Evolutionary conservation across 2,797 vertebrate species (phyloP).

Genomic region (Gambusia yucatana): DNA sequence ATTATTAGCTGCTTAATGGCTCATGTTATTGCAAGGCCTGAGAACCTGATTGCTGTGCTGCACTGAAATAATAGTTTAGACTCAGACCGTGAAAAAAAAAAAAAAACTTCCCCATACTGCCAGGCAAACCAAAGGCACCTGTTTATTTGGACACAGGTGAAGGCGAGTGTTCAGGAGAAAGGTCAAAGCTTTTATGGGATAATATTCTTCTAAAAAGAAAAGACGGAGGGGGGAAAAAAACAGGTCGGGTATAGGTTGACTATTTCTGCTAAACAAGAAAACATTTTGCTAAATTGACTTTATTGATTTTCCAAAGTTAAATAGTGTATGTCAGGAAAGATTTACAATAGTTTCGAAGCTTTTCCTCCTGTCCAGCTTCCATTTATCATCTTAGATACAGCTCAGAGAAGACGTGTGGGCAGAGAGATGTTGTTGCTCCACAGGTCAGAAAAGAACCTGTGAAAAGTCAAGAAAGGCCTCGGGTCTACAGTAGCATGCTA

Average conservation of each 20-base stretch:
- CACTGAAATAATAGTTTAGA: background rate
- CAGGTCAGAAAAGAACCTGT: background rate
- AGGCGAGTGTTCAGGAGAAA: conserved; percentile 40
- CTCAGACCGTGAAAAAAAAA: background rate
- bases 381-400: background rate
- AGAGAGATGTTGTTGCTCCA: background rate
- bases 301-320: conserved; percentile 52
- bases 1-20: conserved; percentile 5
- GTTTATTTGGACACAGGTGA: conserved; percentile 5
- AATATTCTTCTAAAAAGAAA: background rate
- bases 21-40: background rate
- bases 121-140: background rate
- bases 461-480: background rate
- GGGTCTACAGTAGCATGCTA: background rate
- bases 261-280: conserved; percentile 1
- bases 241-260: background rate
- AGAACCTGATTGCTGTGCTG: background rate
- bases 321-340: background rate
- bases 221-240: background rate
- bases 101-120: background rate
- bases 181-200: background rate
- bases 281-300: conserved; percentile 50
- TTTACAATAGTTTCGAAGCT: background rate
- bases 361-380: background rate
- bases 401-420: background rate